These are phyloP conservation scores for Hylaea fasciaria DNA, from an alignment of 2,888 invertebrate genomes.

Conservation along the genomic window DNA sequence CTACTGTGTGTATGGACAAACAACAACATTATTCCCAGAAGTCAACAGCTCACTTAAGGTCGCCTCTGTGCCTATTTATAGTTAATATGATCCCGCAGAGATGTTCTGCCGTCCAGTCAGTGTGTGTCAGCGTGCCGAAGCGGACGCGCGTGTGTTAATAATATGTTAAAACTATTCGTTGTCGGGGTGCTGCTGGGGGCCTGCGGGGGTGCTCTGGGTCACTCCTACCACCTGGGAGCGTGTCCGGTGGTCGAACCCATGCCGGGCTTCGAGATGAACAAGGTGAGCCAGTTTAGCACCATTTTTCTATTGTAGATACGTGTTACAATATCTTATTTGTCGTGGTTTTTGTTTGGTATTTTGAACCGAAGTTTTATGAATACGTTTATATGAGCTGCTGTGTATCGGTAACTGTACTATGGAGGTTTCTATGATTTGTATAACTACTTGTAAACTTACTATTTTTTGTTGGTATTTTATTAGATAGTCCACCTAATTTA, in stretches of 20 bases:
- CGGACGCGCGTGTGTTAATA: constrained; percentile 33
- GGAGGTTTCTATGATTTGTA: too few relatives aligned
- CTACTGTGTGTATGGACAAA: not conserved
- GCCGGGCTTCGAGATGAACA: constrained; percentile 89
- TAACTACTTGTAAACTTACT: too few relatives aligned
- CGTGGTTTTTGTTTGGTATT: not conserved
- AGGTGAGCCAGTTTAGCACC: constrained; percentile 73
- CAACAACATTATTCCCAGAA: constrained; percentile 24
- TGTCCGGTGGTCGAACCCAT: constrained; percentile 91
- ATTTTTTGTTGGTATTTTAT: too few relatives aligned
- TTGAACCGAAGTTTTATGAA: not conserved
- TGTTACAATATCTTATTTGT: not conserved
- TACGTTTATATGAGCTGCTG: too few relatives aligned
- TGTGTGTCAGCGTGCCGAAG: constrained; percentile 8
- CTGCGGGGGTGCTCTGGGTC: constrained; percentile 73
- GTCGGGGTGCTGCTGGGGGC: constrained; percentile 58
- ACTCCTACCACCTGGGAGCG: constrained; percentile 89
- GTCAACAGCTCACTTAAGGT: constrained; percentile 25
- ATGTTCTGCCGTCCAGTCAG: constrained; percentile 20
- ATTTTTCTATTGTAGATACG: too few relatives aligned
- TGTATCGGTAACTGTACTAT: too few relatives aligned
- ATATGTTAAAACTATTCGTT: constrained; percentile 55
- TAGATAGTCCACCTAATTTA: too few relatives aligned
- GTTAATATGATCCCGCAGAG: constrained; percentile 15
- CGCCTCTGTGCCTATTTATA: too few relatives aligned